Base-by-base conservation (phyloP, 2,888 invertebrate genomes). In the Lasioglossum morio region DNA sequence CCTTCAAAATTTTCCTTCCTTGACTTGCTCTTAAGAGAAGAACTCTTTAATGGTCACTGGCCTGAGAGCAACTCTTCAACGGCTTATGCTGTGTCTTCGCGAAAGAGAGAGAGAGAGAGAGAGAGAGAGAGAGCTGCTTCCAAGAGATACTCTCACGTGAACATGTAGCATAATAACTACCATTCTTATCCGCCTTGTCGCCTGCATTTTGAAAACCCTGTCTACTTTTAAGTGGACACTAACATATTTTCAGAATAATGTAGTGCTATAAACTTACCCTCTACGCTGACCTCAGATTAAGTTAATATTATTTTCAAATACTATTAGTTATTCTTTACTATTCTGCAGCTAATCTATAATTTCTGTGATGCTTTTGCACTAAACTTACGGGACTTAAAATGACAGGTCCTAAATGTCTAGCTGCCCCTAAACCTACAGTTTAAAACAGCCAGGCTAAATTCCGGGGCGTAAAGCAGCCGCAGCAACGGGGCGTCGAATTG, bases 41-140 rank as follows among this genome's bases (percentile, higher is more conserved):
- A 72, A 40, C 53, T 19, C 30, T 40, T 53, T 70, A 37, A 70
- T 70, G 40, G 40, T 70, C 34, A 70, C 40, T 40, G 40, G 70
- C n/a, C 70, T 70, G 70, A 70, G 70, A 70, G 70, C 37, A 70
- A 70, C 40, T n/a, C 40, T n/a, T 70, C n/a, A 70, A 70, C 40
- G 12, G 40, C 40, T 70, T 70, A 40, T 70, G 70, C 70, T 40
- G 40, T 40, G 40, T n/a, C n/a, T 70, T n/a, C 40, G 4, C n/a
- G 34, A n/a, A 10, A 37, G 16, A 46, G 16, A 19, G 23, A 23
- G 34, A 70, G 30, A 34, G 30, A 2, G 30, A 34, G 23, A 40
- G 34, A n/a, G 23, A 37, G 37, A 70, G 37, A n/a, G 37, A 40
- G 40, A 40, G 70, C n/a, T 14, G 40, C 37, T 40, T 40, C 14